Percentiles rank a stretch among this genome's conserved stretches.
These are phyloP conservation scores for Heliothis subflexa DNA, from an alignment of 1,140 invertebrate species.

Conservation along the genomic window DNA sequence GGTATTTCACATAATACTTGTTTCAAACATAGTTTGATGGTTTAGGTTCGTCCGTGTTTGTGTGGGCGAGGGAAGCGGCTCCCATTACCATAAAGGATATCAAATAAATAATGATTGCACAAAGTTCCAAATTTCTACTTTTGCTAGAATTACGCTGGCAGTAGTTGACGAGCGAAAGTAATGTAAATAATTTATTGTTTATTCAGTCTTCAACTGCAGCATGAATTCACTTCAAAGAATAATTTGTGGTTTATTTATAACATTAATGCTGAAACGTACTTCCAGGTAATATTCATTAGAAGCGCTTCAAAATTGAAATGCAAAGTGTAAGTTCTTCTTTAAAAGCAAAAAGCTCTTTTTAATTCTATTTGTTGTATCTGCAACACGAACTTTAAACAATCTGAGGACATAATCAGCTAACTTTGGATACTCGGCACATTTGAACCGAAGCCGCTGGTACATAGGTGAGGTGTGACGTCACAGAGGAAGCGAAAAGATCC, in stretches of 20 bases:
- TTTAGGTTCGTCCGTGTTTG: constrained; percentile 23
- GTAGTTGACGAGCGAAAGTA: no score
- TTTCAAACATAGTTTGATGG: constrained; percentile 32
- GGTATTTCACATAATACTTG: neutral
- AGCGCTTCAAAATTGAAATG: no score
- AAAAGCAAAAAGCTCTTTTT: neutral
- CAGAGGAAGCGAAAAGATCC: neutral
- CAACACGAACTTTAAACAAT: neutral
- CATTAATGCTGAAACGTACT: no score
- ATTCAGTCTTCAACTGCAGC: no score
- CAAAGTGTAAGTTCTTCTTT: no score
- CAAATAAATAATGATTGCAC: neutral
- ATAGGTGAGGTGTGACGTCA: neutral
- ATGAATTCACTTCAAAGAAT: no score
- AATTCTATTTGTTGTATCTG: neutral
- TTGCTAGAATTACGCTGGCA: no score
- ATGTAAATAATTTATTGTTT: no score
- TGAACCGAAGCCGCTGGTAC: neutral
- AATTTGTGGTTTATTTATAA: no score
- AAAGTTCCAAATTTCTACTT: neutral
- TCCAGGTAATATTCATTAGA: no score
- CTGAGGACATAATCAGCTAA: neutral
- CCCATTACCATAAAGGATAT: constrained; percentile 15
- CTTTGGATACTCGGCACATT: neutral
- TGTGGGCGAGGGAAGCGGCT: neutral